phyloP scores from a whole-genome alignment of 2,113 vertebrate species.

The Calyptomena viridis region DNA sequence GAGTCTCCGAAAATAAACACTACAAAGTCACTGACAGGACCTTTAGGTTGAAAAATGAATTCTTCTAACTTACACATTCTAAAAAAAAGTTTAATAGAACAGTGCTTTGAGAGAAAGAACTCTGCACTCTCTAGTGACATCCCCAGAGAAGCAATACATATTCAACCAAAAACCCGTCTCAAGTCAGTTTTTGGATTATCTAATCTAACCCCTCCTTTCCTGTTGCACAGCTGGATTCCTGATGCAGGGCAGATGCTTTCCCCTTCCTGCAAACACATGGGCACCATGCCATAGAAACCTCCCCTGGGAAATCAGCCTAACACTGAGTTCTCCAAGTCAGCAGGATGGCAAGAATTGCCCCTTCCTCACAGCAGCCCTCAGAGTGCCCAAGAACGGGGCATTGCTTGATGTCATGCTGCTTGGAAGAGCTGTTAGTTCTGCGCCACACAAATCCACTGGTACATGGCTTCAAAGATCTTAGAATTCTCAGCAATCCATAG shows the following conservation, averaged over 20 bases:
- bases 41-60: slow-evolving; percentile 25
- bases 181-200: neutral
- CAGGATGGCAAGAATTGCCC: rapidly evolving
- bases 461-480: neutral
- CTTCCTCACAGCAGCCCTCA: rapidly evolving
- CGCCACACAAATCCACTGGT: rapidly evolving
- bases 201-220: neutral
- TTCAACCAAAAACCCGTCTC: neutral
- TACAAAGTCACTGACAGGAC: neutral
- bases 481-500: neutral
- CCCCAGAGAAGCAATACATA: neutral
- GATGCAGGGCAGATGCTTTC: neutral
- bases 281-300: rapidly evolving
- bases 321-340: rapidly evolving
- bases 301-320: neutral
- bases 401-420: neutral
- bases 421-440: neutral
- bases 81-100: neutral
- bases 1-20: slow-evolving; percentile 78
- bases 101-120: neutral
- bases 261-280: neutral
- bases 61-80: neutral
- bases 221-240: neutral
- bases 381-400: no score
- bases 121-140: neutral